Evolutionary conservation across 2,797 vertebrate species (phyloP).

Genomic region (Trachops cirrhosus): DNA sequence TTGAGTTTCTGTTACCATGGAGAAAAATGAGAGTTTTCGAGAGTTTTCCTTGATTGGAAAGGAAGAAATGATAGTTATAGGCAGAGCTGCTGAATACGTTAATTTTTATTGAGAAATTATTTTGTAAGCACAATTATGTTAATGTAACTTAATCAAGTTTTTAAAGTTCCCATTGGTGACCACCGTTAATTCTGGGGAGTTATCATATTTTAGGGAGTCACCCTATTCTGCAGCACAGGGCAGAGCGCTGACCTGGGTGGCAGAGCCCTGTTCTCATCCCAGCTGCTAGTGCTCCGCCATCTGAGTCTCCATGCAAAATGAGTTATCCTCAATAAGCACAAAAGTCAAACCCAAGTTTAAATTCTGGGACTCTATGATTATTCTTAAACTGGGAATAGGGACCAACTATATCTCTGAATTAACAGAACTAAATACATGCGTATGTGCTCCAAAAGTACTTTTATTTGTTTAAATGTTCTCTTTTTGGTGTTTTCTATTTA

Average conservation of each 20-base stretch:
- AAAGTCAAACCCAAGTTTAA: neutral
- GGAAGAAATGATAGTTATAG: neutral
- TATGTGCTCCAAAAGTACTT: neutral
- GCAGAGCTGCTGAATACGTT: neutral
- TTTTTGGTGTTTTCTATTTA: slow-evolving; percentile 49
- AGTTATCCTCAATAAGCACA: neutral
- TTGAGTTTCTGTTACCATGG: neutral
- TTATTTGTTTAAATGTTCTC: slow-evolving; percentile 54
- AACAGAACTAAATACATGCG: slow-evolving; percentile 8
- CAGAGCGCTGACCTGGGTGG: neutral
- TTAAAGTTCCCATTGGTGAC: neutral
- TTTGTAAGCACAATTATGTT: neutral
- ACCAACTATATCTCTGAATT: slow-evolving; percentile 27
- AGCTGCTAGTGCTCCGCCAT: neutral
- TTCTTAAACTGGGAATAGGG: neutral
- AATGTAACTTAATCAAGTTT: neutral
- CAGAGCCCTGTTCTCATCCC: neutral
- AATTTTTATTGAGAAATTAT: slow-evolving; percentile 5
- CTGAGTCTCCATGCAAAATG: neutral
- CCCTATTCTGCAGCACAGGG: neutral
- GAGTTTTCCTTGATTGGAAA: neutral
- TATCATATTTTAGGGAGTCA: neutral
- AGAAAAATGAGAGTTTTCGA: neutral
- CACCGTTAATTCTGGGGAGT: neutral
- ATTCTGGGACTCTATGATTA: neutral